These are phyloP conservation scores for Nannoperca australis DNA, from an alignment of 2,797 vertebrate species.

Conservation along the genomic window DNA sequence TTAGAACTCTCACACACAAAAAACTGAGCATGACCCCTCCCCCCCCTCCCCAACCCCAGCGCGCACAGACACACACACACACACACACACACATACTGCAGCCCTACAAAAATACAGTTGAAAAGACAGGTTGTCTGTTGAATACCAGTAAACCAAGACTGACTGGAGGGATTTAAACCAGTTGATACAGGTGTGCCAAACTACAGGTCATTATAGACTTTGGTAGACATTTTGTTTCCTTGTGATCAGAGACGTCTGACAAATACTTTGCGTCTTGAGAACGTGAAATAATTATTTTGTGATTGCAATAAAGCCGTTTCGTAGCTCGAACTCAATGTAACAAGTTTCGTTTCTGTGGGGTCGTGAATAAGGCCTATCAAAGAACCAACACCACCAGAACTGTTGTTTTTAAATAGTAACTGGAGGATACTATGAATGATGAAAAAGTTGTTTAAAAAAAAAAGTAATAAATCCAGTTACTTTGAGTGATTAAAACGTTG, in stretches of 20 bases:
- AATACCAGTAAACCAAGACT: conserved; percentile 46
- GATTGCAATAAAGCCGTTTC: background rate
- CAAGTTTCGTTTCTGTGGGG: conserved; percentile 1
- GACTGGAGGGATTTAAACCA: conserved; percentile 54
- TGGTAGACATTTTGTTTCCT: conserved; percentile 24
- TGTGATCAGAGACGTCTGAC: background rate
- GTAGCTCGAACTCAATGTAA: background rate
- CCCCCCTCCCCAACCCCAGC: conserved; percentile 2
- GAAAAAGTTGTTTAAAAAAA: background rate
- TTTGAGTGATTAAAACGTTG: conserved; percentile 18
- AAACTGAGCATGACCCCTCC: conserved; percentile 25
- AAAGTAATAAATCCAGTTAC: background rate
- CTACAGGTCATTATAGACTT: conserved; percentile 44
- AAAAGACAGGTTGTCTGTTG: conserved; percentile 37
- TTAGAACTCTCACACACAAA: conserved; percentile 44
- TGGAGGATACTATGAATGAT: background rate
- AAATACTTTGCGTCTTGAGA: conserved; percentile 5
- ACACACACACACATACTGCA: conserved; percentile 28
- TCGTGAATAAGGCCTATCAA: conserved; percentile 3
- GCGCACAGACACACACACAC: conserved; percentile 24
- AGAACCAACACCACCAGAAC: conserved; percentile 15
- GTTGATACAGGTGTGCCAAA: conserved; percentile 26
- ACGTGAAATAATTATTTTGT: background rate
- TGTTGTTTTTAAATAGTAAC: conserved; percentile 8
- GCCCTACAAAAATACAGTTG: conserved; percentile 53